Base-by-base conservation (phyloP, 2,888 invertebrate genomes). In the Drosophila trichaetosa region DNA sequence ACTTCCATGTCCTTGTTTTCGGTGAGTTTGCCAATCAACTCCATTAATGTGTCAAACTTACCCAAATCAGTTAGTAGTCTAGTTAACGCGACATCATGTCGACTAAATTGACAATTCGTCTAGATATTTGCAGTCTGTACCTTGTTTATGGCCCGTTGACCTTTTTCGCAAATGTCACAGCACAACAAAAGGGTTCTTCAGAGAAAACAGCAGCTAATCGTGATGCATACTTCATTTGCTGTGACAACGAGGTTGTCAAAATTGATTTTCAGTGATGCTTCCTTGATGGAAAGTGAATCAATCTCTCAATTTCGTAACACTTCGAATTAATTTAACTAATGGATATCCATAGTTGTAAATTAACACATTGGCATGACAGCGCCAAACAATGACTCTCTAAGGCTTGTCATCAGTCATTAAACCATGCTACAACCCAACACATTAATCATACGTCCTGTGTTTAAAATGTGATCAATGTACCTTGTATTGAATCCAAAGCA, bases 371-470 rank as follows among this genome's bases (percentile, higher is more conserved):
- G 18, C 54, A 34, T 53, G 60, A 42, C 66, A 79, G 57, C 31
- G 33, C 11, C 29, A 34, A 52, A 54, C 42, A 62, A 52, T 29
- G 21, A 21, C 49, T 0, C 4, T 21, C 6, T 4, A 31, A 40
- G 42, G 27, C 34, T 48, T 48, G 29, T 65, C 74, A 69, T 68
- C 60, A 52, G 59, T 65, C 53, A 59, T 42, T 48, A 36, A 31
- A 31, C 31, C 40, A 18, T 38, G 24, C 4, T n/a, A 53, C 21
- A 34, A 63, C 31, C 42, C 7, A 54, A 52, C 61, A 56, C 81
- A 84, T 88, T 88, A 83, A 86, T 88, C 84, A 84, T 79, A 79
- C 81, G 83, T 67, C 62, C 54, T 52, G 70, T 77, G 80, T 67
- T 84, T 70, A 76, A 69, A 72, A 46, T 62, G 69, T 64, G 63